These are phyloP conservation scores for Emydocephalus ijimae DNA, from an alignment of 2,113 vertebrate genomes.

Conservation along the genomic window DNA sequence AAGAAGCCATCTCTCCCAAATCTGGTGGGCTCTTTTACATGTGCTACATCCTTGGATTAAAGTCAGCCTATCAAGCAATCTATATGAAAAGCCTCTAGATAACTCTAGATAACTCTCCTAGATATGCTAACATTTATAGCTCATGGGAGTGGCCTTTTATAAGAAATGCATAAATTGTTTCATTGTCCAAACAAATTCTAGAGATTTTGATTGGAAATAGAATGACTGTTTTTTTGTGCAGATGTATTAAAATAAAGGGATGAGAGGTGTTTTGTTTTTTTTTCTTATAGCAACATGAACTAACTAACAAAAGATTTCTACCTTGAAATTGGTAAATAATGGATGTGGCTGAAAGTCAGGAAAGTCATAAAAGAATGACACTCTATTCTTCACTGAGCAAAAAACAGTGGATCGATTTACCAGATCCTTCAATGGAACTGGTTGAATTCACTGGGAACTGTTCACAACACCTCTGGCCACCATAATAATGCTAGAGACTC, in stretches of 20 bases:
- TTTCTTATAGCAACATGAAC: not conserved
- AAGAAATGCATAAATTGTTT: not conserved
- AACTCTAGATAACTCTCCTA: not conserved
- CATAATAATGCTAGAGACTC: not conserved
- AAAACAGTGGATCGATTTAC: not conserved
- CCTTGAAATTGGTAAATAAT: not conserved
- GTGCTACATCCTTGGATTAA: conserved; percentile 8
- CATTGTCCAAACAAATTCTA: not conserved
- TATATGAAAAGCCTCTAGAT: not conserved
- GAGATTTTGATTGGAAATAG: not conserved
- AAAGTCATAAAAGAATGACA: not conserved
- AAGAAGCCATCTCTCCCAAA: conserved; percentile 11
- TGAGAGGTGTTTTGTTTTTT: not conserved
- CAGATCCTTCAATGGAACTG: not conserved
- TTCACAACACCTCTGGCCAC: not conserved
- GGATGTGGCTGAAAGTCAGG: not conserved
- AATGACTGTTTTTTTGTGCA: not conserved
- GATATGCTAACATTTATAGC: not conserved
- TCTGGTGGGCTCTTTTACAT: conserved; percentile 9
- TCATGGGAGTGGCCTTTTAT: not conserved
- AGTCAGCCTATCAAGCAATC: conserved; percentile 22
- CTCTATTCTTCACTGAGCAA: not conserved
- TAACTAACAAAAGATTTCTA: not conserved
- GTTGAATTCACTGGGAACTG: not conserved
- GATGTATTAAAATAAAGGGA: not conserved